Evolutionary conservation across 2,888 invertebrate genomes (phyloP).

Genomic region (Branchipolynoe longqiensis): DNA sequence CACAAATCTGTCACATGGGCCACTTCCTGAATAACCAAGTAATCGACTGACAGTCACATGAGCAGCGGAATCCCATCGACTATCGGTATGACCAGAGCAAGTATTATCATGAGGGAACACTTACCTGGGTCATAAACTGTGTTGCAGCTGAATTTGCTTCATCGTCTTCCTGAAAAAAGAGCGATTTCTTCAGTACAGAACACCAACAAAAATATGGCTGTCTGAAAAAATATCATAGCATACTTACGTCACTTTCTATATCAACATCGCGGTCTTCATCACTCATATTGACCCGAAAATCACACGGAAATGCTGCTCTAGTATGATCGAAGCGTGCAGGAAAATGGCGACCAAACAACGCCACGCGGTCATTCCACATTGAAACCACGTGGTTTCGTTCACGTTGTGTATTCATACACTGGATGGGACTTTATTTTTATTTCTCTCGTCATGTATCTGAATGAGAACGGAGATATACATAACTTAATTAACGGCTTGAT

Average conservation of each 20-base stretch:
- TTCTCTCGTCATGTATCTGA: no score
- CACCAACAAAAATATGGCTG: background rate
- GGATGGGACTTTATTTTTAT: slow-evolving; percentile 4
- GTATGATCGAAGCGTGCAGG: slow-evolving; percentile 19
- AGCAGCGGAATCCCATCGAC: background rate
- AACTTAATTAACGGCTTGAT: no score
- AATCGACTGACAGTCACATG: background rate
- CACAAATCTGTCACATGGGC: background rate
- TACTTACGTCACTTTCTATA: slow-evolving; percentile 95
- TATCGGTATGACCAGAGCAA: background rate
- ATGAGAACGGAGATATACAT: no score
- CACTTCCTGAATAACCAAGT: background rate
- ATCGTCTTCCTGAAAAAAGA: slow-evolving; percentile 73
- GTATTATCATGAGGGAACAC: background rate
- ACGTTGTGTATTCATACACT: slow-evolving; percentile 30
- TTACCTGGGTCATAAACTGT: slow-evolving; percentile 74
- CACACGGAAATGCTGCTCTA: background rate
- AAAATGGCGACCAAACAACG: slow-evolving; percentile 77
- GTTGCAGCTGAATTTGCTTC: slow-evolving; percentile 69
- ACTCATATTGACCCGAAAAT: slow-evolving; percentile 87
- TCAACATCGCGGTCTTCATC: slow-evolving; percentile 97
- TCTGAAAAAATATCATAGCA: background rate
- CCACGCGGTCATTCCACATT: slow-evolving; percentile 67
- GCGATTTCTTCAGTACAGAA: slow-evolving; percentile 38
- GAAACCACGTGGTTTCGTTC: slow-evolving; percentile 55